Evolutionary conservation across 2,888 invertebrate species (phyloP).

Genomic region (Peribatodes rhomboidaria): DNA sequence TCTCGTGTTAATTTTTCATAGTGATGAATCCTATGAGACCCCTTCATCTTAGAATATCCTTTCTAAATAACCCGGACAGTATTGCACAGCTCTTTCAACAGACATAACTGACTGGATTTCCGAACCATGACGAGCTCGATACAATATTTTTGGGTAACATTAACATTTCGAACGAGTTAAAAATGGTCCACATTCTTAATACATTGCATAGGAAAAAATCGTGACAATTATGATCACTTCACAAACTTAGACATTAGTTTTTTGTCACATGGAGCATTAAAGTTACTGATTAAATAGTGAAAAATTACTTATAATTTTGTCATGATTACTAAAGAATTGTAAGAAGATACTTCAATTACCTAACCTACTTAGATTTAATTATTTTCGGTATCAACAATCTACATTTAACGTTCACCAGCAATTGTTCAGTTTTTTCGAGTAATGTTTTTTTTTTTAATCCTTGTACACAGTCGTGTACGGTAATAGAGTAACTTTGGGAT

Average conservation of each 20-base stretch:
- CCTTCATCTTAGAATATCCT: too few species aligned
- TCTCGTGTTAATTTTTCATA: too few species aligned
- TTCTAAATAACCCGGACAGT: too few species aligned
- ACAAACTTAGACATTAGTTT: conserved; percentile 47
- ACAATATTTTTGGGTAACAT: conserved; percentile 17
- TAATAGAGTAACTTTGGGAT: too few species aligned
- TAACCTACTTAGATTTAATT: background rate
- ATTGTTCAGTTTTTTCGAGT: too few species aligned
- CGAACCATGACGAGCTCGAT: conserved; percentile 7
- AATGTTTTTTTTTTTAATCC: background rate
- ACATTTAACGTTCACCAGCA: too few species aligned
- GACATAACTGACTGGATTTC: background rate
- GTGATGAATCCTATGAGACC: too few species aligned
- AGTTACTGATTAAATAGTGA: background rate
- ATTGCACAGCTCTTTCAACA: background rate
- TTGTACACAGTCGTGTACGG: too few species aligned
- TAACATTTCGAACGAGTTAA: conserved; percentile 18
- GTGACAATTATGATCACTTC: conserved; percentile 51
- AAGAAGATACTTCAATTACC: background rate
- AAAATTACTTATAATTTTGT: background rate
- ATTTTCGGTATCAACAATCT: too few species aligned
- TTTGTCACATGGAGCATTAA: conserved; percentile 33
- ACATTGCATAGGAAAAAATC: conserved; percentile 50
- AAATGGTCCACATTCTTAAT: conserved; percentile 32
- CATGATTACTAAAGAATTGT: background rate